Conservation (phyloP, 2,113 vertebrate species). For the Carassius gibelio region DNA sequence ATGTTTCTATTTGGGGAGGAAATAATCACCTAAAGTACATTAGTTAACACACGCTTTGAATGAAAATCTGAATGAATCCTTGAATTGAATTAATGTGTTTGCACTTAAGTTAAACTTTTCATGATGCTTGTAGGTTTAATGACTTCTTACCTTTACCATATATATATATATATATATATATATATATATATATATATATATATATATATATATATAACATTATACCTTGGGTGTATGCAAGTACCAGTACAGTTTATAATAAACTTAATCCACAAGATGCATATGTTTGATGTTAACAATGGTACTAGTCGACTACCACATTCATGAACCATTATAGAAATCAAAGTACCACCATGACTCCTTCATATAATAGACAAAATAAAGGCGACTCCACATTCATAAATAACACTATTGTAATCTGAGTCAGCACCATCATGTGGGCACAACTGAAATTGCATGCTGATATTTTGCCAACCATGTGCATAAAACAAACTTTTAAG, state of each 20-base stretch:
- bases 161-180: too few relatives aligned
- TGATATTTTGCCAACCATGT: not conserved
- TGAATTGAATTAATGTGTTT: constrained; percentile 1
- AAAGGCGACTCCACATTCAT: not conserved
- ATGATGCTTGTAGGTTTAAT: not conserved
- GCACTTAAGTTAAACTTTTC: not conserved
- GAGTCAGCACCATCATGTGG: constrained; percentile 46
- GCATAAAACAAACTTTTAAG: not conserved
- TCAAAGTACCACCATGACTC: not conserved
- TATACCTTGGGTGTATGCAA: not conserved
- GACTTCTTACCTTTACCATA: not conserved
- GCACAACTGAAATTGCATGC: not conserved
- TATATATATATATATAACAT: not conserved
- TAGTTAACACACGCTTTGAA: constrained; percentile 23
- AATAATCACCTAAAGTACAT: constrained; percentile 48
- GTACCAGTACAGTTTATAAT: not conserved
- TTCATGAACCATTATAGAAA: not conserved
- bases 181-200: too few relatives aligned
- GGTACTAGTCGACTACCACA: not conserved
- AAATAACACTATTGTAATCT: not conserved
- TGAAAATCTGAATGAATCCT: not conserved
- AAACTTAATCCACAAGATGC: not conserved
- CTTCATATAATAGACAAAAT: not conserved
- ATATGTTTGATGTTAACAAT: not conserved
- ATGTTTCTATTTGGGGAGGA: constrained; percentile 48